These are phyloP conservation scores for Bothrops jararaca DNA, from an alignment of 2,113 vertebrate genomes.

Conservation along the genomic window DNA sequence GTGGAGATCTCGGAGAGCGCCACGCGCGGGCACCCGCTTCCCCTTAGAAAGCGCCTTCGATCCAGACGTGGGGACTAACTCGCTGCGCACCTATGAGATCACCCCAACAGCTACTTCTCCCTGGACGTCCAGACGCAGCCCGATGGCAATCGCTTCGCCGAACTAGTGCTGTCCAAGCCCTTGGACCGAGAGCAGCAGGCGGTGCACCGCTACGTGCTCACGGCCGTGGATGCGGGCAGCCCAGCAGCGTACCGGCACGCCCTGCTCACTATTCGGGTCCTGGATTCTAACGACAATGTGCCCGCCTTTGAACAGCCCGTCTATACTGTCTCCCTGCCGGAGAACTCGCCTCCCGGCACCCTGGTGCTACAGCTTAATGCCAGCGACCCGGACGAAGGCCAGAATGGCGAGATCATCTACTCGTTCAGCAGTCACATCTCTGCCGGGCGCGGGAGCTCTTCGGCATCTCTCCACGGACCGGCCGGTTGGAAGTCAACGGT, in stretches of 20 bases:
- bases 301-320: conserved; percentile 93
- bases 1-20: conserved; percentile 98
- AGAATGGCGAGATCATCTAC: conserved; percentile 92
- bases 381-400: conserved; percentile 91
- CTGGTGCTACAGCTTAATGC: conserved; percentile 94
- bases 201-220: conserved; percentile 94
- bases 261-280: conserved; percentile 88
- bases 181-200: conserved; percentile 95
- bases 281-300: conserved; percentile 97
- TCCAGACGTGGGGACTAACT: conserved; percentile 94
- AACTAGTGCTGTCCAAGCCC: conserved; percentile 90
- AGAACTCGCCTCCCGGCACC: conserved; percentile 90
- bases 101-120: conserved; percentile 92
- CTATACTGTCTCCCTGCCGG: conserved; percentile 87
- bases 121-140: conserved; percentile 96
- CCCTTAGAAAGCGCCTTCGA: conserved; percentile 96
- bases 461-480: conserved; percentile 84
- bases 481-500: conserved; percentile 89
- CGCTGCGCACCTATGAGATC: conserved; percentile 94
- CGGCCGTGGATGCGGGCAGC: conserved; percentile 90
- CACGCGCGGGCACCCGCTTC: conserved; percentile 92
- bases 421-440: conserved; percentile 96
- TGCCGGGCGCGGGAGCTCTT: conserved; percentile 89
- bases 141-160: conserved; percentile 93
- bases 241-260: conserved; percentile 91